Evolutionary conservation across 2,113 vertebrate genomes (phyloP).

Genomic region (Melanerpes formicivorus): DNA sequence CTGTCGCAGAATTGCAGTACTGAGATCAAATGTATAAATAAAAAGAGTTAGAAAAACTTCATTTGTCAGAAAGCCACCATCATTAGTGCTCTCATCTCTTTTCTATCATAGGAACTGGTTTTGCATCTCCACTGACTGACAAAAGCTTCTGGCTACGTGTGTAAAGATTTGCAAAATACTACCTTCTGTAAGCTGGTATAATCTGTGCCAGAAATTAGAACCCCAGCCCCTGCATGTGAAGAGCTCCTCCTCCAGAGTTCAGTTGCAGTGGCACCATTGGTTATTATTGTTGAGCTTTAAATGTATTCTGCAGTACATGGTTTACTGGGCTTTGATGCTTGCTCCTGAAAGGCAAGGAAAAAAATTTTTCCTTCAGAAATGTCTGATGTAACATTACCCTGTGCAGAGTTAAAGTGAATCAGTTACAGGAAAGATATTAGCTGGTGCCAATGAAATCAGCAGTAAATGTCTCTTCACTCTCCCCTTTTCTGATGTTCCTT

Average conservation of each 20-base stretch:
- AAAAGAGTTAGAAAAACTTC: neutral
- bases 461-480: neutral
- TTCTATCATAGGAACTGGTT: slow-evolving; percentile 6
- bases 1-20: slow-evolving; percentile 27
- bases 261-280: neutral
- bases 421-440: neutral
- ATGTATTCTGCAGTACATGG: neutral
- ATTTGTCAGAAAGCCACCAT: slow-evolving; percentile 26
- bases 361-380: neutral
- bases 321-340: neutral
- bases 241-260: slow-evolving; percentile 39
- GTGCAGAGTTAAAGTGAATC: neutral
- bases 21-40: slow-evolving; percentile 25
- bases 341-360: neutral
- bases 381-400: neutral
- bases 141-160: slow-evolving; percentile 48
- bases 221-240: neutral
- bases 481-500: neutral
- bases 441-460: neutral
- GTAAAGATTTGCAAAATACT: slow-evolving; percentile 37
- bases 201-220: slow-evolving; percentile 55
- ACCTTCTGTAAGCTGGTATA: slow-evolving; percentile 3
- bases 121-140: slow-evolving; percentile 4
- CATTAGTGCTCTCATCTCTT: neutral
- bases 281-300: neutral